Conservation (phyloP, 2,888 invertebrate species). For the Eupsilia transversa region DNA sequence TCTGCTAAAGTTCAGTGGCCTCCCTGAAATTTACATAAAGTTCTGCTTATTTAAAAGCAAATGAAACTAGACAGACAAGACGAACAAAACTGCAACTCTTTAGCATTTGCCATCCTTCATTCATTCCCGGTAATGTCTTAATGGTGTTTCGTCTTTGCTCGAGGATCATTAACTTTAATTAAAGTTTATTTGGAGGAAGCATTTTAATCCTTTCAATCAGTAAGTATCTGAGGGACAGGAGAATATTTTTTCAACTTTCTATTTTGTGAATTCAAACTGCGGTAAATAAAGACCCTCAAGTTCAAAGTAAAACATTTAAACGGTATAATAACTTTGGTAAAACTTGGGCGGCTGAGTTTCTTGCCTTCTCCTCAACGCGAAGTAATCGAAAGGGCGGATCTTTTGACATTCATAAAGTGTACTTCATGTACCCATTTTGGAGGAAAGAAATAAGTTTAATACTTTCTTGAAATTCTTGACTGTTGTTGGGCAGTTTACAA, state of each 20-base stretch:
- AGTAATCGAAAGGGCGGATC: slow-evolving; percentile 59
- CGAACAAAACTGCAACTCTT: slow-evolving; percentile 38
- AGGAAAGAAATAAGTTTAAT: slow-evolving; percentile 38
- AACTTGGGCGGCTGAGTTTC: slow-evolving; percentile 41
- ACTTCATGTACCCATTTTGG: slow-evolving; percentile 36
- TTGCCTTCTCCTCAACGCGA: slow-evolving; percentile 32
- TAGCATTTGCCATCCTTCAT: slow-evolving; percentile 35
- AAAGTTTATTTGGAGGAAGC: slow-evolving; percentile 20
- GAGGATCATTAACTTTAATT: slow-evolving; percentile 24
- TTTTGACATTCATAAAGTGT: slow-evolving; percentile 57
- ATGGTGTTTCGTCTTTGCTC: slow-evolving; percentile 37
- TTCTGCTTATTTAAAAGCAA: slow-evolving; percentile 35
- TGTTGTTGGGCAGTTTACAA: slow-evolving; percentile 20
- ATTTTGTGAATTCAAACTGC: slow-evolving; percentile 45
- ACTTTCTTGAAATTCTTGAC: slow-evolving; percentile 15
- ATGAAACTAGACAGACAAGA: slow-evolving; percentile 30
- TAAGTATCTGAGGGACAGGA: not conserved
- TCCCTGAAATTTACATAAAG: slow-evolving; percentile 12
- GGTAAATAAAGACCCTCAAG: slow-evolving; percentile 55
- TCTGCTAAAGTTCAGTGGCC: slow-evolving; percentile 18
- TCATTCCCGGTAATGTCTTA: slow-evolving; percentile 44
- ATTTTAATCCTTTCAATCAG: slow-evolving; percentile 24
- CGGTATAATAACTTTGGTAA: slow-evolving; percentile 51
- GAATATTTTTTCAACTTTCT: slow-evolving; percentile 17
- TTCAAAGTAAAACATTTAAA: slow-evolving; percentile 57